phyloP scores from a whole-genome alignment of 1,140 invertebrate species.

The Palaemon carinicauda region DNA sequence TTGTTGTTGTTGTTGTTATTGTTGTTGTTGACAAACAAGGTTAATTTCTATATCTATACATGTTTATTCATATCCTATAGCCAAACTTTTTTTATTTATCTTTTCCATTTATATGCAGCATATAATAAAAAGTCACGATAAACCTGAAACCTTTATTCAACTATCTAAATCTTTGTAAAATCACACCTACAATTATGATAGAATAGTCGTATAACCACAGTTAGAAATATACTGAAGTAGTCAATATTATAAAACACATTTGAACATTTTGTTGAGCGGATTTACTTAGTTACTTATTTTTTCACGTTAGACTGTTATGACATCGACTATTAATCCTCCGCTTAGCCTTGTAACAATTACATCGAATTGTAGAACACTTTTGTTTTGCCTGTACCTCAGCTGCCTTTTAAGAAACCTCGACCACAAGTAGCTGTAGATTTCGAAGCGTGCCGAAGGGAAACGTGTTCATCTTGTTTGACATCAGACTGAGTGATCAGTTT shows the following conservation, averaged over 20 bases:
- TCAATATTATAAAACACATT: neutral
- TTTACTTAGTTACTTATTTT: neutral
- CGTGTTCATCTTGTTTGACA: conserved; percentile 5
- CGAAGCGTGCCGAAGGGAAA: neutral
- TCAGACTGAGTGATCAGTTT: neutral
- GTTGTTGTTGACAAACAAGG: too few relatives aligned
- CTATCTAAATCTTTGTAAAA: neutral
- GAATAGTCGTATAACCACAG: too few relatives aligned
- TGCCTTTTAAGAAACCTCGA: too few relatives aligned
- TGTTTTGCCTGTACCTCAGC: too few relatives aligned
- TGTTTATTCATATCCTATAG: too few relatives aligned
- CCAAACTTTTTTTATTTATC: neutral
- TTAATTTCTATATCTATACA: too few relatives aligned
- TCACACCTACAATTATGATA: neutral
- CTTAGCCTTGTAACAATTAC: too few relatives aligned
- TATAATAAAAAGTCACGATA: too few relatives aligned
- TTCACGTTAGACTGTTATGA: neutral
- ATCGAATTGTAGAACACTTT: too few relatives aligned
- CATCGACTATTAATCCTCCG: neutral
- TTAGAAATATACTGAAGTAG: too few relatives aligned
- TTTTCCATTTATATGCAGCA: too few relatives aligned
- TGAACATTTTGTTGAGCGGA: neutral
- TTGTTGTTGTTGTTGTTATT: neutral
- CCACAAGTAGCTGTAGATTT: neutral
- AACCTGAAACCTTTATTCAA: too few relatives aligned